Evolutionary conservation across 2,888 invertebrate species (phyloP).

Genomic region (Blastobasis lacticolella): DNA sequence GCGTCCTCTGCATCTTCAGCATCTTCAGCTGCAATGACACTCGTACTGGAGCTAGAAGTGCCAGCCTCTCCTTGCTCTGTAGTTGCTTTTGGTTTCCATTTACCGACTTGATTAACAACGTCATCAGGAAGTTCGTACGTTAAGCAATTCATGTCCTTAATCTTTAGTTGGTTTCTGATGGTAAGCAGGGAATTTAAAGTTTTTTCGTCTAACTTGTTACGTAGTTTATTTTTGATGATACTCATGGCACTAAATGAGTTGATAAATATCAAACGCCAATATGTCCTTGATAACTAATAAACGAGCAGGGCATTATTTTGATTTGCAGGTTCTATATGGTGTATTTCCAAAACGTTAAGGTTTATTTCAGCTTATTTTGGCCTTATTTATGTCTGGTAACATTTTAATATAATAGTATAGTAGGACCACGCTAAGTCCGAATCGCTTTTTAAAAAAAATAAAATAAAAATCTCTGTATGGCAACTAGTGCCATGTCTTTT

Average conservation of each 20-base stretch:
- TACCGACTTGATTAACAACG: conserved; percentile 1
- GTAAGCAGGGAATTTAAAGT: conserved; percentile 3
- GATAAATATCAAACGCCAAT: no score
- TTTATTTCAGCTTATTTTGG: no score
- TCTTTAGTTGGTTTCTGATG: conserved; percentile 2
- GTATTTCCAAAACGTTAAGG: no score
- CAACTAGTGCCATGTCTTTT: no score
- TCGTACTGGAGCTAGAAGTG: conserved; percentile 3
- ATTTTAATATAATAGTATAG: no score
- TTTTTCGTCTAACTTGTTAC: neutral
- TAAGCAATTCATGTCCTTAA: conserved; percentile 1
- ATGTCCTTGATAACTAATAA: no score
- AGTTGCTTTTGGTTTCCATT: conserved; percentile 1
- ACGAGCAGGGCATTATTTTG: no score
- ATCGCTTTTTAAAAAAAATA: no score
- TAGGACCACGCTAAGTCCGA: no score
- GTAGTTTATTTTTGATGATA: conserved; percentile 1
- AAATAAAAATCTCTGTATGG: no score
- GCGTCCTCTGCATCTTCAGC: conserved; percentile 2
- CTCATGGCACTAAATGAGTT: conserved; percentile 1
- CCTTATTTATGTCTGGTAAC: no score
- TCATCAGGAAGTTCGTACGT: neutral
- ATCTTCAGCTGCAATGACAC: conserved; percentile 1
- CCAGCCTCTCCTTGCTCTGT: conserved; percentile 1
- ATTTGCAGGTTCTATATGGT: no score